Evolutionary conservation across 2,888 invertebrate species (phyloP).

Genomic region (Xylophagus ater): DNA sequence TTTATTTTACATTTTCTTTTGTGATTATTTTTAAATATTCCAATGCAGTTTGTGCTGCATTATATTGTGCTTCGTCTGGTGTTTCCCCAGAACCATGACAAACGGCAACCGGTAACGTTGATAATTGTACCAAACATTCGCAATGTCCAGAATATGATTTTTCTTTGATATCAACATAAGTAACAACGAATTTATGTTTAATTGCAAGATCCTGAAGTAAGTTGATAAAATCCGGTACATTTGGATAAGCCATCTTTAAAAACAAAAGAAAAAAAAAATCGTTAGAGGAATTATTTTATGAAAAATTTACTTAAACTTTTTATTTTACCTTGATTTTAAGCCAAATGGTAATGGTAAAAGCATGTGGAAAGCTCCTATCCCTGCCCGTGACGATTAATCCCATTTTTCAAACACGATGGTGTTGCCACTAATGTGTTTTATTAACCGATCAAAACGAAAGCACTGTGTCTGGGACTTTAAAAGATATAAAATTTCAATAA

Average conservation of each 20-base stretch:
- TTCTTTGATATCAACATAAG: conserved; percentile 90
- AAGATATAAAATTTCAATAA: no score
- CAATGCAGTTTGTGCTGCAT: conserved; percentile 83
- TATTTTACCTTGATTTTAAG: no score
- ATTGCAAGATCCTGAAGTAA: conserved; percentile 80
- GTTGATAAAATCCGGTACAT: conserved; percentile 69
- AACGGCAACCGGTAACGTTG: conserved; percentile 85
- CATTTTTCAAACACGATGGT: no score
- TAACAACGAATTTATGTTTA: conserved; percentile 87
- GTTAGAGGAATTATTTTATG: conserved; percentile 17
- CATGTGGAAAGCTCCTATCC: no score
- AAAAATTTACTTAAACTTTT: conserved; percentile 59
- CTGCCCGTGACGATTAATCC: no score
- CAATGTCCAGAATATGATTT: conserved; percentile 66
- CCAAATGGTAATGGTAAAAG: no score
- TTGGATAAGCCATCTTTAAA: conserved; percentile 62
- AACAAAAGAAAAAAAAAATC: no score
- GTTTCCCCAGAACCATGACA: conserved; percentile 77
- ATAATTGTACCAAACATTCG: conserved; percentile 87
- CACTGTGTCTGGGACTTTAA: no score
- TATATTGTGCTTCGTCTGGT: conserved; percentile 73
- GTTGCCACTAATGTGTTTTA: no score
- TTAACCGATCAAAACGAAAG: no score
- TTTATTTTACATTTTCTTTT: no score
- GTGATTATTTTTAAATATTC: conserved; percentile 93